Base-by-base conservation (phyloP, 2,797 vertebrate genomes). In the Brachyrhaphis roseni region DNA sequence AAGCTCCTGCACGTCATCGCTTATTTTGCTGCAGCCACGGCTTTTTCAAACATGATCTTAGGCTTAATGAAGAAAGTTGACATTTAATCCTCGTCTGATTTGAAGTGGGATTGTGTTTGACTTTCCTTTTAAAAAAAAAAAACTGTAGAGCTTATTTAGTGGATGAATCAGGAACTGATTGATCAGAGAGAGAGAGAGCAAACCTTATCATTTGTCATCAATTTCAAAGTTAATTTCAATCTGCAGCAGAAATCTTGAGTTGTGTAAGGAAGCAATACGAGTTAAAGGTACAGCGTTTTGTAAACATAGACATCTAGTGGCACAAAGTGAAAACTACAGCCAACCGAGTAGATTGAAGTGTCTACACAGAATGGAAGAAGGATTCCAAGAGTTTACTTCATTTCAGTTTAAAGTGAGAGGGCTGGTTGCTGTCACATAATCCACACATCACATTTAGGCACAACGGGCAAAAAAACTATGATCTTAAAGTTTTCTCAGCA, bases 271-370 rank as follows among this genome's bases (percentile, higher is more conserved):
- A 74, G 47, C 26, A 43, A 39, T n/a, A 31, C 1, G 26, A 28
- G 26, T 75, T 75, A 23, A 57, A 75, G 16, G 53, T 28, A 8
- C 26, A 57, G 53, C 0, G n/a, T 45, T 16, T 28, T 31, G 16
- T 75, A 8, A 45, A n/a, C 49, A 75, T 18, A 31, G 41, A 59
- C 18, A 75, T 75, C 55, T 45, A 45, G 53, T 62, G 41, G 74
- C 39, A 45, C 26, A 43, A 75, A 18, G 53, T 59, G 36, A 55
- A 75, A 57, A 57, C 39, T 75, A 57, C 74, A 75, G 4, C 36
- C 64, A 41, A 26, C 36, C 1, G 11, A 43, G 39, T 43, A 41
- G 64, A 41, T 70, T 13, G 2, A 43, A 70, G 20, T n/a, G 39
- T 41, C 39, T 43, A 8, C 36, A 36, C 36, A 36, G 15, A 64